Evolutionary conservation across 2,797 vertebrate species (phyloP).

Genomic region (Rhinichthys osculus): DNA sequence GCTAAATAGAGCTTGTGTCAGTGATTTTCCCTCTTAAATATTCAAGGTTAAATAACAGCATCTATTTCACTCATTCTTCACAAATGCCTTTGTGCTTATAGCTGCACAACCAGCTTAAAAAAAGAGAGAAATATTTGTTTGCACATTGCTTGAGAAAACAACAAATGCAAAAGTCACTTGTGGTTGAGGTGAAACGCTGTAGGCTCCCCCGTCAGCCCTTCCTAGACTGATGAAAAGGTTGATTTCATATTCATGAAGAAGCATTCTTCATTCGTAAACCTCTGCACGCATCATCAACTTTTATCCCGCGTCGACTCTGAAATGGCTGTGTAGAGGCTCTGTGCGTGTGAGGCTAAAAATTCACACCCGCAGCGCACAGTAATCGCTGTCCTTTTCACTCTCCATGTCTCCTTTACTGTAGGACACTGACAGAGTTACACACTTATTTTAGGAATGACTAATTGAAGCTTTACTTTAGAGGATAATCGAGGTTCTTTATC

Average conservation of each 20-base stretch:
- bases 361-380: conserved; percentile 49
- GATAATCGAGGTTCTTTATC: conserved; percentile 21
- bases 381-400: conserved; percentile 55
- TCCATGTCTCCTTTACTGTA: conserved; percentile 41
- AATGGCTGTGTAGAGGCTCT: conserved; percentile 60
- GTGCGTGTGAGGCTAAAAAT: conserved; percentile 40
- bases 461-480: conserved; percentile 40
- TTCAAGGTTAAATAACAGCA: conserved; percentile 21
- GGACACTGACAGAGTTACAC: conserved; percentile 41
- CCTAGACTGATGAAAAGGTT: conserved; percentile 63
- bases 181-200: conserved; percentile 61
- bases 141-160: conserved; percentile 73
- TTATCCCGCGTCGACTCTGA: conserved; percentile 59
- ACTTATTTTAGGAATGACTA: conserved; percentile 33
- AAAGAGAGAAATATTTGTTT: conserved; percentile 67
- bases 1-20: background rate
- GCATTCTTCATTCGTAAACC: conserved; percentile 62
- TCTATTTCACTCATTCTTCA: conserved; percentile 42
- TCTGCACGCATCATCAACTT: conserved; percentile 65
- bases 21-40: background rate
- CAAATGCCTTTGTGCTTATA: conserved; percentile 4
- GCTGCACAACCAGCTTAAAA: background rate
- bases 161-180: conserved; percentile 76
- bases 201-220: conserved; percentile 60
- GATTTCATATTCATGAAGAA: conserved; percentile 66